A percentile compares a stretch with the other conserved stretches of the same genome.
Evolutionary conservation across 1,140 invertebrate genomes (phyloP).

Genomic region (Diabrotica virgifera): DNA sequence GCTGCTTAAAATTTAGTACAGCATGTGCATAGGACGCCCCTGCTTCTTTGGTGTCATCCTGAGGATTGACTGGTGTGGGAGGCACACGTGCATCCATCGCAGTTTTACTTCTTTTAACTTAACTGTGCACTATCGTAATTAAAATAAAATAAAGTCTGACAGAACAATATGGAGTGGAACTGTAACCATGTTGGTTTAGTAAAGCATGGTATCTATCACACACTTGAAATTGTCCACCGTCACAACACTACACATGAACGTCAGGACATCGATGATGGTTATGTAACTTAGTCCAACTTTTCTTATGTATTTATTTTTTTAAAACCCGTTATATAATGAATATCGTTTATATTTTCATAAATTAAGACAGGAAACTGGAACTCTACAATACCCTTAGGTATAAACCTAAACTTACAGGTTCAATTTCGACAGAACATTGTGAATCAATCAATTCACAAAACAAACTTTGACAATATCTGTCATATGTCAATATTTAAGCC

Average conservation of each 20-base stretch:
- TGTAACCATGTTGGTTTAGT: slow-evolving; percentile 45
- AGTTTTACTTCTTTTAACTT: slow-evolving; percentile 15
- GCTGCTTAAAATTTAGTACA: slow-evolving; percentile 42
- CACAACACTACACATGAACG: slow-evolving; percentile 24
- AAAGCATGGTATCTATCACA: slow-evolving; percentile 41
- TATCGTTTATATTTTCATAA: not conserved
- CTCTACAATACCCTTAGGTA: not conserved
- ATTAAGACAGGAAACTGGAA: not conserved
- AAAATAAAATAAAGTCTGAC: slow-evolving; percentile 32
- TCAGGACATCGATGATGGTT: slow-evolving; percentile 12
- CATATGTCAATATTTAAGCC: no score
- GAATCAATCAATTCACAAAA: not conserved
- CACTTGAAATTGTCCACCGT: slow-evolving; percentile 13
- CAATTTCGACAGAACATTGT: not conserved
- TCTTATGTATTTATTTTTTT: not conserved
- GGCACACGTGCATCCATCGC: slow-evolving; percentile 37
- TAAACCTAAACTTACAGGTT: slow-evolving; percentile 2
- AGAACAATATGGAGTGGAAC: slow-evolving; percentile 44
- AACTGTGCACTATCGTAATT: slow-evolving; percentile 25
- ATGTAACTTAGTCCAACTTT: slow-evolving; percentile 7
- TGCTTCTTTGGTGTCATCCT: slow-evolving; percentile 25
- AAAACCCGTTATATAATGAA: not conserved
- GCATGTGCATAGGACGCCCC: slow-evolving; percentile 44
- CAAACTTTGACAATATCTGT: not conserved
- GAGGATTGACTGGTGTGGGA: slow-evolving; percentile 27